Evolutionary conservation across 2,888 invertebrate genomes (phyloP).

Genomic region (Abrostola triplasia): DNA sequence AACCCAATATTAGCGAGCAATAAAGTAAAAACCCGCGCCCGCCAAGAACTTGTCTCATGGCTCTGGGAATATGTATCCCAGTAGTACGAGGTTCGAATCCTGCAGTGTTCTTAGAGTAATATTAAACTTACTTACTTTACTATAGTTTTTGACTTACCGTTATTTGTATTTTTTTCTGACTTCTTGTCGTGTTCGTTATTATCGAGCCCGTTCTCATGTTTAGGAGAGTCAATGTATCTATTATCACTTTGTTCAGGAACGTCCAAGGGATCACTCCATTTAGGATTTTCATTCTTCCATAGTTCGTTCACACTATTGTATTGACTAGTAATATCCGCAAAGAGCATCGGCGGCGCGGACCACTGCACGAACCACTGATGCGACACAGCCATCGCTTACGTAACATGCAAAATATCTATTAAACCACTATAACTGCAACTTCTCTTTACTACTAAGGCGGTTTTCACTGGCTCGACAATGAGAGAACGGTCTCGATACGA

Average conservation of each 20-base stretch:
- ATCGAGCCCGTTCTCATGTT: constrained; percentile 39
- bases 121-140: not conserved
- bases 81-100: too few species aligned
- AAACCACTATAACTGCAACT: constrained; percentile 46
- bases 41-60: too few species aligned
- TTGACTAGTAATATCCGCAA: constrained; percentile 75
- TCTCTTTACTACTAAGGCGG: constrained; percentile 56
- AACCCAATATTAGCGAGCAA: too few species aligned
- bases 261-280: constrained; percentile 54
- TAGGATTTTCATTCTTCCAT: constrained; percentile 61
- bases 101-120: too few species aligned
- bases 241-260: constrained; percentile 48
- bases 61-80: too few species aligned
- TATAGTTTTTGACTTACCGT: constrained; percentile 55
- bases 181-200: constrained; percentile 34
- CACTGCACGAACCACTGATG: constrained; percentile 87
- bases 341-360: constrained; percentile 76
- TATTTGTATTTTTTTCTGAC: constrained; percentile 47
- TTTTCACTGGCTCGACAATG: constrained; percentile 53
- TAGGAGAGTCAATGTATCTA: constrained; percentile 35
- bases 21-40: too few species aligned
- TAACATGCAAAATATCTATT: constrained; percentile 55
- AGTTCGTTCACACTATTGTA: constrained; percentile 71
- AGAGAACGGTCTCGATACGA: constrained; percentile 49
- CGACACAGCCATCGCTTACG: constrained; percentile 79